phyloP scores from a whole-genome alignment of 2,888 invertebrate genomes.

The Terebella lapidaria region DNA sequence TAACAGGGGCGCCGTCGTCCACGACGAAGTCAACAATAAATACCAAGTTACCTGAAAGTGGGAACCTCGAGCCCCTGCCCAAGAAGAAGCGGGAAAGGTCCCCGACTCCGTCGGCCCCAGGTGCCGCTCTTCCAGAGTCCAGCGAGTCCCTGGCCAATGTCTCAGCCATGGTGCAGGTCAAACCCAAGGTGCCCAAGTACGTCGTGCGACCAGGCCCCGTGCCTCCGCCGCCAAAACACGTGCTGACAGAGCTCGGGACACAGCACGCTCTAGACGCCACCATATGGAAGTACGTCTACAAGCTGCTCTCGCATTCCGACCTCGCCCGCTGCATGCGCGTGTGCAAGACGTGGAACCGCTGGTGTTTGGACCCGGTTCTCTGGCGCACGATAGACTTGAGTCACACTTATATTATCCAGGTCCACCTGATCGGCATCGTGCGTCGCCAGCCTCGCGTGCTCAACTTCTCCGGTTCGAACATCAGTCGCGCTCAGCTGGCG shows the following conservation, averaged over 20 bases:
- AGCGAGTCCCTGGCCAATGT: too few species aligned
- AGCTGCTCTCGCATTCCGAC: constrained; percentile 51
- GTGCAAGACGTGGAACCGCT: constrained; percentile 83
- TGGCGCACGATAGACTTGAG: constrained; percentile 79
- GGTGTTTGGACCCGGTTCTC: constrained; percentile 73
- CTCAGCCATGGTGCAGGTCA: too few species aligned
- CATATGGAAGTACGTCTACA: constrained; percentile 54
- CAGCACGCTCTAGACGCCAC: constrained; percentile 41
- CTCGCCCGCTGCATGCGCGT: constrained; percentile 67
- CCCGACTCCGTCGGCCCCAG: too few species aligned
- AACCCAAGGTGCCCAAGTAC: constrained; percentile 17
- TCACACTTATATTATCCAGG: constrained; percentile 11
- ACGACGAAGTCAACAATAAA: too few species aligned
- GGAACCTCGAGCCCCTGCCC: too few species aligned
- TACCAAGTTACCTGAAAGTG: too few species aligned
- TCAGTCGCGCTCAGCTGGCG: constrained; percentile 80
- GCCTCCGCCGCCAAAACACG: constrained; percentile 37
- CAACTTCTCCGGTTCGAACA: constrained; percentile 82
- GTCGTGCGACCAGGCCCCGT: constrained; percentile 43
- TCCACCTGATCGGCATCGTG: constrained; percentile 70
- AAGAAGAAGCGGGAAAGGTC: too few species aligned
- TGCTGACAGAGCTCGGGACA: constrained; percentile 27
- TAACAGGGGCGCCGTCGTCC: too few species aligned
- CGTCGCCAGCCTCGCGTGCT: constrained; percentile 80
- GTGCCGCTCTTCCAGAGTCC: too few species aligned